Evolutionary conservation across 2,797 vertebrate genomes (phyloP).

Genomic region (Gorsachius magnificus): DNA sequence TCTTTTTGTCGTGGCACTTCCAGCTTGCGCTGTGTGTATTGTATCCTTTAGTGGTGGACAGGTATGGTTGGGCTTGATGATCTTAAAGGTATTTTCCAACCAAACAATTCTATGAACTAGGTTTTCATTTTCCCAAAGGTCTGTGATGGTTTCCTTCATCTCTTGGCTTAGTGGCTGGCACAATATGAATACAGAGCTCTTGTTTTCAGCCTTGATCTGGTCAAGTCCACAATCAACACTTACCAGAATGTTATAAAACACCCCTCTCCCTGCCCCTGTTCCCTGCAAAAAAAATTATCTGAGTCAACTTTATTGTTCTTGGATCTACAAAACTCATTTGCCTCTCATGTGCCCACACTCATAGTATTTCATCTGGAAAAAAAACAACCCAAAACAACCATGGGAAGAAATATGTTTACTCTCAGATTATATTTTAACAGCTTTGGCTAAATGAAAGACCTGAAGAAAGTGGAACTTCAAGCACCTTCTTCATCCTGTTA

Average conservation of each 20-base stretch:
- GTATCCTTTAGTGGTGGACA: not conserved
- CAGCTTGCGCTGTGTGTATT: not conserved
- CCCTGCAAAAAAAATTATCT: not conserved
- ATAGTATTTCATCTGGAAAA: not conserved
- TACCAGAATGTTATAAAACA: not conserved
- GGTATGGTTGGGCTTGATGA: no score
- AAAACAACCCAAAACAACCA: not conserved
- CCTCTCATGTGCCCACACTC: not conserved
- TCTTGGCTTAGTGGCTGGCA: not conserved
- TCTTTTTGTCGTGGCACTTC: not conserved
- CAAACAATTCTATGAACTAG: not conserved
- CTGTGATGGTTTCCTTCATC: not conserved
- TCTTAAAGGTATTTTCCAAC: no score
- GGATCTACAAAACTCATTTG: not conserved
- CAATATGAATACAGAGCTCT: not conserved
- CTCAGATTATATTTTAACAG: not conserved
- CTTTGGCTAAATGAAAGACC: not conserved
- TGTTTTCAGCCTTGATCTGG: not conserved
- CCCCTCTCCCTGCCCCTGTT: not conserved
- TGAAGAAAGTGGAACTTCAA: not conserved
- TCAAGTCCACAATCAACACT: not conserved
- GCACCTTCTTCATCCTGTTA: not conserved
- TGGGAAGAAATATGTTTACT: not conserved
- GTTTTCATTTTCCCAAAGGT: not conserved
- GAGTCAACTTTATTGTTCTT: not conserved